Base-by-base conservation (phyloP, 2,113 vertebrate species). In the Echinops telfairi region DNA sequence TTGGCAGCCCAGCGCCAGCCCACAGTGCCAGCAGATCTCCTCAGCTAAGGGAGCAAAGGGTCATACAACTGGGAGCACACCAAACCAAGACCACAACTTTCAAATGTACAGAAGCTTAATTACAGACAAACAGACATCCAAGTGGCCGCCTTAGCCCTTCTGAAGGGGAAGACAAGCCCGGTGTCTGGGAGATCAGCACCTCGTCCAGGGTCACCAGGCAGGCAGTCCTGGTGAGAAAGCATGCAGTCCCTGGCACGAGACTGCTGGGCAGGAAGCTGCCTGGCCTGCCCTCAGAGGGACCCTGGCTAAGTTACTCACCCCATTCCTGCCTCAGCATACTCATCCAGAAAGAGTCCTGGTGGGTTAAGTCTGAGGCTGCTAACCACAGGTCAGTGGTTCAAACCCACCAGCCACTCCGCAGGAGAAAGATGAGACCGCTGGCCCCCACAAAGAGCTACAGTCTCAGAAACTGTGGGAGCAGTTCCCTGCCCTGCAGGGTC, bases 111-210 rank as follows among this genome's bases (percentile, higher is more conserved):
- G 23, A 1, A 85, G 60, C 57, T 89, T 82, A 47, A 80, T 78
- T 36, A 23, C 17, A 62, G 23, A 62, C 23, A 22, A 3, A 62
- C 17, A 60, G 20, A 64, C 6, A 23, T 2, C 23, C 90, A 53
- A 91, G 81, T 60, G 43, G 27, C 60, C 81, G 81, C 82, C 23
- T 40, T 11, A 77, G n/a, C 19, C 31, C 83, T 82, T 11, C 60
- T 77, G 53, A 40, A 53, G 64, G 20, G n/a, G 47, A 15, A 84
- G 75, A 77, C 64, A 95, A 91, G 29, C 40, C 93, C 85, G 33
- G 29, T 47, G 40, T 23, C 83, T 47, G 11, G 57, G 86, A 9
- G 9, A 73, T 79, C 47, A 75, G 73, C 8, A 79, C 58, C 14
- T 1, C 19, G 82, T 73, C 57, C 73, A 92, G 83, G 83, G 27